Base-by-base conservation (phyloP, 2,888 invertebrate species). In the Platycnemis pennipes region DNA sequence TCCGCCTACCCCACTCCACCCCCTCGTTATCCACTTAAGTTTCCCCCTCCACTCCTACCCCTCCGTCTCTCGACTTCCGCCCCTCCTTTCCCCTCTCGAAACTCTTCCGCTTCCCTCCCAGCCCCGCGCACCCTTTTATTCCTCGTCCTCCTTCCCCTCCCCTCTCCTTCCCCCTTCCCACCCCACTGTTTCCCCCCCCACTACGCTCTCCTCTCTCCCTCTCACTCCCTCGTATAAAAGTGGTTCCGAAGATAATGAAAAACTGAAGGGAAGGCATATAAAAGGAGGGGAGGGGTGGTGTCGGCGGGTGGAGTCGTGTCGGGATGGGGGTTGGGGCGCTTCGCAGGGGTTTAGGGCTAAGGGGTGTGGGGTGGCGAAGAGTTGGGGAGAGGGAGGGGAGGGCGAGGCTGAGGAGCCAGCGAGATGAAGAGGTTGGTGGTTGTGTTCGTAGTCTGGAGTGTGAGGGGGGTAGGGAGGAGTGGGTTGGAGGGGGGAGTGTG, bases 231-330 rank as follows among this genome's bases (percentile, higher is more conserved):
- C 89, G 42, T 42, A n/a, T 91, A 91, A 91, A 91, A 91, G 91
- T 91, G 91, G 91, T 91, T 91, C 91, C 91, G 91, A 91, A 91
- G 91, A 91, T 91, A 91, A 91, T 91, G 91, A 91, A 91, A 91
- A 91, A 91, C 91, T 91, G 91, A 91, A 91, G 44, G 91, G 91
- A 91, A 63, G 63, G 91, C 44, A 26, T 56, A 31, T 8, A 8
- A 44, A 31, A 26, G 63, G 26, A 44, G 44, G 42, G 37, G 63
- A 44, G 37, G 63, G 26, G 2, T 1, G 19, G n/a, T n/a, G n/a
- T n/a, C n/a, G n/a, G n/a, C n/a, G n/a, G n/a, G n/a, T n/a, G n/a
- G n/a, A n/a, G n/a, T n/a, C n/a, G n/a, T n/a, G n/a, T n/a, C n/a
- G n/a, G n/a, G n/a, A n/a, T n/a, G n/a, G n/a, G n/a, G n/a, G n/a